A percentile compares a stretch with the other conserved stretches of the same genome.
phyloP scores from a whole-genome alignment of 2,797 vertebrate species.

The Leuciscus waleckii region DNA sequence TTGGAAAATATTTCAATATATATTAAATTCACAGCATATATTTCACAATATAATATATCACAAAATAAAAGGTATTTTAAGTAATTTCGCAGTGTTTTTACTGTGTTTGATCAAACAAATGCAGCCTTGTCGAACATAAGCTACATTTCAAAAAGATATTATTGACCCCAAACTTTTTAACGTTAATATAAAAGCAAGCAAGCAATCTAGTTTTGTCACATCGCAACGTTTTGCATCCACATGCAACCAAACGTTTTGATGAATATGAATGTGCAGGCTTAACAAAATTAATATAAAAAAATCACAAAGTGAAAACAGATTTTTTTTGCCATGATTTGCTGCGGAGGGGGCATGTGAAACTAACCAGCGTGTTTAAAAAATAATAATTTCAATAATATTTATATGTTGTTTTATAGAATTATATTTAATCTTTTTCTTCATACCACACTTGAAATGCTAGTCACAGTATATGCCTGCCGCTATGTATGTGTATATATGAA shows the following conservation, averaged over 20 bases:
- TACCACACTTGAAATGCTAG: neutral
- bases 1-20: neutral
- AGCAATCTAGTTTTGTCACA: neutral
- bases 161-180: neutral
- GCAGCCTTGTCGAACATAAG: neutral
- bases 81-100: neutral
- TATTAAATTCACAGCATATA: too few species aligned
- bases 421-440: neutral
- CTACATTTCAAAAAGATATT: neutral
- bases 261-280: neutral
- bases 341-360: neutral
- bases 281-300: too few species aligned
- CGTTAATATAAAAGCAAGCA: neutral
- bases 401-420: neutral
- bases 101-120: neutral
- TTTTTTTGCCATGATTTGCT: neutral
- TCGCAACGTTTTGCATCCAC: neutral
- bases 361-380: neutral
- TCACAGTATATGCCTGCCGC: neutral
- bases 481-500: neutral
- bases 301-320: too few species aligned
- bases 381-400: neutral
- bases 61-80: neutral
- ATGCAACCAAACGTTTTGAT: neutral
- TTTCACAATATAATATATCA: neutral